phyloP scores from a whole-genome alignment of 2,888 invertebrate genomes.

The Ceramica pisi region DNA sequence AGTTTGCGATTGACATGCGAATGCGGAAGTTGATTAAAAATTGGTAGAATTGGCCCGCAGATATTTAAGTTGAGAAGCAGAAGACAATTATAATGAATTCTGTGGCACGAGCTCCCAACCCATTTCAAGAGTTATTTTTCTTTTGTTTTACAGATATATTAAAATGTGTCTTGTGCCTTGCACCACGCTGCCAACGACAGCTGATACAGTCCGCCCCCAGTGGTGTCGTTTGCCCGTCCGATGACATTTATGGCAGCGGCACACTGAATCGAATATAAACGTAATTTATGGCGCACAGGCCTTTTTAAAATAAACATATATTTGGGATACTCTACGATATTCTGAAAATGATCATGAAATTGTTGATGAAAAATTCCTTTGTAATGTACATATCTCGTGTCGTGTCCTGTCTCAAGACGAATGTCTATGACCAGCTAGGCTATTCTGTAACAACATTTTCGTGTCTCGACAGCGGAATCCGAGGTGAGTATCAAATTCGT shows the following conservation, averaged over 20 bases:
- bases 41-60: too few species aligned
- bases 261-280: constrained; percentile 74
- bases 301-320: constrained; percentile 60
- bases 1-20: too few species aligned
- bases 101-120: too few species aligned
- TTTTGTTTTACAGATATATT: neutral
- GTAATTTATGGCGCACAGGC: constrained; percentile 71
- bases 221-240: constrained; percentile 78
- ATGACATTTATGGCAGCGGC: constrained; percentile 79
- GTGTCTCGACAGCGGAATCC: too few species aligned
- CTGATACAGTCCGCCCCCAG: constrained; percentile 77
- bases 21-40: too few species aligned
- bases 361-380: constrained; percentile 9
- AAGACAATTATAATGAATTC: too few species aligned
- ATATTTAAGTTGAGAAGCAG: too few species aligned
- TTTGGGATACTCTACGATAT: constrained; percentile 29
- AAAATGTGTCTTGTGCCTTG: constrained; percentile 28
- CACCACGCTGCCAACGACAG: constrained; percentile 65
- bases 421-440: too few species aligned
- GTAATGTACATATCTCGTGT: too few species aligned
- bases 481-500: too few species aligned
- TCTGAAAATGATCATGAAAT: constrained; percentile 41
- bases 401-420: too few species aligned
- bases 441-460: too few species aligned
- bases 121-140: neutral